Evolutionary conservation across 2,113 vertebrate genomes (phyloP), one percentile per base, ranked within the genome.

Genomic region (Cavia porcellus): DNA sequence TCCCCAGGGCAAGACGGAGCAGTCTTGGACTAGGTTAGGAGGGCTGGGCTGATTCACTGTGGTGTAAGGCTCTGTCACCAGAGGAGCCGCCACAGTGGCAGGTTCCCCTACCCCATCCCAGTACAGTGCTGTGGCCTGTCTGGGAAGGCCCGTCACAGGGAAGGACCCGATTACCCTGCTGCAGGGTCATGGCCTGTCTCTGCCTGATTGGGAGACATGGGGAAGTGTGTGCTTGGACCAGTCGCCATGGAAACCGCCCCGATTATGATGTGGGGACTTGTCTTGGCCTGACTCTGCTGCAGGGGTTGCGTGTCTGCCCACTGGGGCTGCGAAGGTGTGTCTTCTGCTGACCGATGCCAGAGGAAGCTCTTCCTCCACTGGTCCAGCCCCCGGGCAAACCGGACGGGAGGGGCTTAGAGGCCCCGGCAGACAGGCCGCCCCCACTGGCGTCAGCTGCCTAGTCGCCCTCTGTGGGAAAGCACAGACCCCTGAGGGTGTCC

Each of bases 401-500:
- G 81, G 12, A 47, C 14, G 42, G 6, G 70, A 1, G 11, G 35
- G 42, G n/a, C 70, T 42, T 1, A 20, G 42, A 24, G 70, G 70
- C 38, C 38, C 38, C 35, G 38, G 38, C 20, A 9, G n/a, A 13
- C 19, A 75, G 22, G 4, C 11, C 10, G 22, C 22, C 38, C 4
- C 72, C n/a, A 11, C 19, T 22, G 7, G 7, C 0, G 8, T 24
- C 19, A 9, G 20, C n/a, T 22, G 35, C n/a, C 4, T 50, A n/a
- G 19, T 20, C 9, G 70, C 59, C 28, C 30, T 15, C 35, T 38
- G 38, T 12, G 8, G 14, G 50, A 75, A 38, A 55, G 3, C 3
- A 42, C 42, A 10, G 0, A 0, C n/a, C n/a, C 3, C 66, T 6
- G 2, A 28, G 13, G 17, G n/a, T 19, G 28, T 14, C n/a, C 1